Evolutionary conservation across 2,797 vertebrate species (phyloP).

Genomic region (Phrynocephalus vlangalii): DNA sequence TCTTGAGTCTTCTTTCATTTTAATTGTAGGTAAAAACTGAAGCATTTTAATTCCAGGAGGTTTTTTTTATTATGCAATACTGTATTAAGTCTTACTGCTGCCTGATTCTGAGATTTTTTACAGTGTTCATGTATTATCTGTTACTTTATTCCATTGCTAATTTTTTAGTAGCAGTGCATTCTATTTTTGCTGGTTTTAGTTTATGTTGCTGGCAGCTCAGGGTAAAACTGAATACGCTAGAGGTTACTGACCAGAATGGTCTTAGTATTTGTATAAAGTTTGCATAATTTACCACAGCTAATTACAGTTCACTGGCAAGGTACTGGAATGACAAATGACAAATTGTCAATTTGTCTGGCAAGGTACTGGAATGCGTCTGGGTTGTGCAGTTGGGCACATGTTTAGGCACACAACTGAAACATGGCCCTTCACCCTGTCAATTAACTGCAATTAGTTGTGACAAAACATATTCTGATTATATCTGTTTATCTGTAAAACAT

Average conservation of each 20-base stretch:
- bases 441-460: too few relatives aligned
- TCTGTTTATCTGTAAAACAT: slow-evolving; percentile 2
- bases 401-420: too few relatives aligned
- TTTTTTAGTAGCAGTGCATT: background rate
- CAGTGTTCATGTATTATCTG: background rate
- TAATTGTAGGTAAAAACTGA: background rate
- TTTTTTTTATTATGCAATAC: background rate
- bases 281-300: too few relatives aligned
- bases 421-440: too few relatives aligned
- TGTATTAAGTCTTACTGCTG: background rate
- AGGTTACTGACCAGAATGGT: background rate
- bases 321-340: too few relatives aligned
- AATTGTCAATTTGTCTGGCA: too few relatives aligned
- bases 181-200: background rate
- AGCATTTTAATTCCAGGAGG: background rate
- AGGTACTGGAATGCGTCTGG: too few relatives aligned
- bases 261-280: too few relatives aligned
- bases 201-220: background rate
- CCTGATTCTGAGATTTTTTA: background rate
- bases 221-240: background rate
- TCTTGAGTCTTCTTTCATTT: background rate
- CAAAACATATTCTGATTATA: background rate
- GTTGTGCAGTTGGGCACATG: too few relatives aligned
- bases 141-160: background rate
- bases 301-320: too few relatives aligned